Percentiles rank a stretch among this genome's conserved stretches.
phyloP scores from a whole-genome alignment of 2,888 invertebrate species.

The Drosophila mayaguana region DNA sequence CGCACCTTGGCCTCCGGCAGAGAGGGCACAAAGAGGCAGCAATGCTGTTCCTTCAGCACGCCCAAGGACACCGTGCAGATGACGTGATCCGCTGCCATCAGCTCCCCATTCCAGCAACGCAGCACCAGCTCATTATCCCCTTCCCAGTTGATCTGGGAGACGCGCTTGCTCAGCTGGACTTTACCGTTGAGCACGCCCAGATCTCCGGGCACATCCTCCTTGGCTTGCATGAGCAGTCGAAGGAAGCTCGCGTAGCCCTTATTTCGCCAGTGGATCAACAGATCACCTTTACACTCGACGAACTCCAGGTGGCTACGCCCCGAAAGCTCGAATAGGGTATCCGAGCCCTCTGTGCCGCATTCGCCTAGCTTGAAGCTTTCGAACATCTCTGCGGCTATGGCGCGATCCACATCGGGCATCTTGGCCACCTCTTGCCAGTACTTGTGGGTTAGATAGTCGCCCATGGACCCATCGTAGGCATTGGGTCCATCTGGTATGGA shows the following conservation, averaged over 20 bases:
- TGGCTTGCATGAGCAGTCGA: constrained; percentile 87
- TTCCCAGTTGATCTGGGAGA: constrained; percentile 65
- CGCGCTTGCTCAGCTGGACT: constrained; percentile 70
- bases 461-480: constrained; percentile 76
- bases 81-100: constrained; percentile 86
- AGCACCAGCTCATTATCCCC: constrained; percentile 41
- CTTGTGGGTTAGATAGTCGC: constrained; percentile 75
- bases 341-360: constrained; percentile 86
- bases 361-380: constrained; percentile 87
- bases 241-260: constrained; percentile 89
- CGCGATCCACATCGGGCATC: constrained; percentile 74
- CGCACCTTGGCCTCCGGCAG: constrained; percentile 85
- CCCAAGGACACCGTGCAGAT: constrained; percentile 88
- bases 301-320: constrained; percentile 87
- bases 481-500: constrained; percentile 13
- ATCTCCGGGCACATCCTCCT: constrained; percentile 44
- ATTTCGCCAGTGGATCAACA: constrained; percentile 90
- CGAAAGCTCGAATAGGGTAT: constrained; percentile 89
- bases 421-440: constrained; percentile 68
- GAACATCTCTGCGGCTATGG: constrained; percentile 86
- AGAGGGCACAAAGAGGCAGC: constrained; percentile 85
- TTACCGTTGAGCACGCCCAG: constrained; percentile 79
- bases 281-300: constrained; percentile 89
- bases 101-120: constrained; percentile 83
- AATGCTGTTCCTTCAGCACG: constrained; percentile 86